Evolutionary conservation across 2,113 vertebrate species (phyloP).

Genomic region (Lontra canadensis): DNA sequence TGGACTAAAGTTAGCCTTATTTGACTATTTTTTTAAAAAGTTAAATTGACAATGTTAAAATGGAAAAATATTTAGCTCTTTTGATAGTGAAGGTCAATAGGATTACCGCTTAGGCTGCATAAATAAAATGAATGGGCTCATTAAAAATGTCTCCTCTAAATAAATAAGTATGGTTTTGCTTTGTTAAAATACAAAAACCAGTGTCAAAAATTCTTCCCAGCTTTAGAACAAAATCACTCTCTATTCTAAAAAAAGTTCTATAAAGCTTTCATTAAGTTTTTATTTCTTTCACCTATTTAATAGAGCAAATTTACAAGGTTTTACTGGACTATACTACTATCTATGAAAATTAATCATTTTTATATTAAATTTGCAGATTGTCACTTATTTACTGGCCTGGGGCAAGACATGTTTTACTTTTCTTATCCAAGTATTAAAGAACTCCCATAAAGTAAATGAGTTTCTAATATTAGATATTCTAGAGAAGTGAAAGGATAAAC

Average conservation of each 20-base stretch:
- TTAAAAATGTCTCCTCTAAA: not conserved
- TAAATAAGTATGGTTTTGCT: not conserved
- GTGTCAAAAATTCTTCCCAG: not conserved
- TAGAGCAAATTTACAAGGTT: constrained; percentile 57
- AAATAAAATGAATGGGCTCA: constrained; percentile 2
- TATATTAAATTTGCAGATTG: constrained; percentile 74
- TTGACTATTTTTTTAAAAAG: not conserved
- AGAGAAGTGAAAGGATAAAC: constrained; percentile 46
- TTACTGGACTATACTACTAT: constrained; percentile 41
- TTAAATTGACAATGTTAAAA: not conserved
- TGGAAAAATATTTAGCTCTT: not conserved
- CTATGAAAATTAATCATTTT: constrained; percentile 72
- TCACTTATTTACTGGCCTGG: constrained; percentile 66
- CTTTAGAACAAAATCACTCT: not conserved
- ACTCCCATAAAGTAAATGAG: constrained; percentile 63
- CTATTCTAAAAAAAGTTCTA: not conserved
- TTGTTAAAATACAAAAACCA: constrained; percentile 42
- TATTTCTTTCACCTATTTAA: constrained; percentile 55
- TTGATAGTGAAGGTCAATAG: not conserved
- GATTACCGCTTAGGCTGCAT: not conserved
- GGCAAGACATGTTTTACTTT: constrained; percentile 66
- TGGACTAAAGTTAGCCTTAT: not conserved
- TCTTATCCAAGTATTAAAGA: constrained; percentile 68
- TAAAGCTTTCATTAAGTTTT: constrained; percentile 60
- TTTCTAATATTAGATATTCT: constrained; percentile 72